Base-by-base conservation (phyloP, 2,888 invertebrate genomes). In the Monochamus alternatus region DNA sequence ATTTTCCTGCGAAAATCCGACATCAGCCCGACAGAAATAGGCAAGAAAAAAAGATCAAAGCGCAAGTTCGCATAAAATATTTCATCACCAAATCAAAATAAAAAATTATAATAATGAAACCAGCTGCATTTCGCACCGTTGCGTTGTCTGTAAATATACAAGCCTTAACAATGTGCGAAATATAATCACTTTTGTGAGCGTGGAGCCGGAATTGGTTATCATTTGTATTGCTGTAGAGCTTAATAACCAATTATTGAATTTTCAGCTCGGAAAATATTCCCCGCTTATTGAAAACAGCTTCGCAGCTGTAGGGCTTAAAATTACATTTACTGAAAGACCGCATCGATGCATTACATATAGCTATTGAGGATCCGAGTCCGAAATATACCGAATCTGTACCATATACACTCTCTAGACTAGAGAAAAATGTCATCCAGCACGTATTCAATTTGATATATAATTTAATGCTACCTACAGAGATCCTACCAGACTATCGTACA, bases 201-300 rank as follows among this genome's bases (percentile, higher is more conserved):
- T 12, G 12, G 47, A 47, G 9, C 47, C 5, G 12, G 47, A 47
- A 47, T 47, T 12, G 47, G 12, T 3, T 5, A 47, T 47, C 8
- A 47, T 47, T 47, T 47, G 47, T 55, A 14, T n/a, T 55, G 55
- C 55, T 5, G 10, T 3, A 8, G 55, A n/a, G 14, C 55, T 55
- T 55, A 47, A 47, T 47, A 55, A n/a, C 14, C 55, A 55, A 55
- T 55, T 55, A 55, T 55, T 55, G 55, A 47, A 47, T 47, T 47
- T 47, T 3, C 47, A 47, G 12, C 8, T 47, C 8, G 47, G 47
- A 55, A 55, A 55, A 55, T 55, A 55, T 55, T 55, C 55, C 3
- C 3, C 5, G 55, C 55, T 55, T 55, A 55, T 22, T 55, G 55
- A 10, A n/a, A 55, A 55, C 55, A n/a, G 55, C 22, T n/a, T 55